Evolutionary conservation across 2,888 invertebrate genomes (phyloP).

Genomic region (Drosophila birchii): DNA sequence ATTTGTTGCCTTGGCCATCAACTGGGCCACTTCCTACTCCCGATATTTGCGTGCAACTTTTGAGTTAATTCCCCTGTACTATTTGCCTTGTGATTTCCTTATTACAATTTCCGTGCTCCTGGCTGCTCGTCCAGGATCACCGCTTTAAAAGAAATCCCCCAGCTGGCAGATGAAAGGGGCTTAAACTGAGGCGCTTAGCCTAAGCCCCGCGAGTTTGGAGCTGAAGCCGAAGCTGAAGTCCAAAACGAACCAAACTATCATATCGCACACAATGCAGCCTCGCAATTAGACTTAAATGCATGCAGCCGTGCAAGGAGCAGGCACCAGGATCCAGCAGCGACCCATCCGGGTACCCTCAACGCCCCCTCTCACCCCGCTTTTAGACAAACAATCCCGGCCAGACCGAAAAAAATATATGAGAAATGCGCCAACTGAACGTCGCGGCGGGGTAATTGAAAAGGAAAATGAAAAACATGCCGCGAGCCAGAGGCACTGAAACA

Average conservation of each 20-base stretch:
- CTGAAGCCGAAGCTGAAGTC: slow-evolving; percentile 23
- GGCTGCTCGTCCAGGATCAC: neutral
- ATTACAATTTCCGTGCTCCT: slow-evolving; percentile 30
- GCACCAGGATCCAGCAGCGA: slow-evolving; percentile 25
- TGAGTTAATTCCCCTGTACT: slow-evolving; percentile 47
- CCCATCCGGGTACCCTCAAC: slow-evolving; percentile 5
- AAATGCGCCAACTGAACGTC: slow-evolving; percentile 69
- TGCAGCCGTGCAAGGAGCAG: slow-evolving; percentile 50
- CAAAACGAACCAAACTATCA: slow-evolving; percentile 65
- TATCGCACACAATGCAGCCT: slow-evolving; percentile 59
- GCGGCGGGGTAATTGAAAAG: slow-evolving; percentile 69
- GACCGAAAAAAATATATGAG: slow-evolving; percentile 58
- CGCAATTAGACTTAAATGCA: slow-evolving; percentile 75
- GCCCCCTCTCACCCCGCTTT: slow-evolving; percentile 10
- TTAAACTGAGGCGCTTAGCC: slow-evolving; percentile 66
- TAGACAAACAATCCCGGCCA: slow-evolving; percentile 58
- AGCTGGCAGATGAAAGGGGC: slow-evolving; percentile 49
- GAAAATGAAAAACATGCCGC: slow-evolving; percentile 73
- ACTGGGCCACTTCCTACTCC: slow-evolving; percentile 28
- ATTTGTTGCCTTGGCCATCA: slow-evolving; percentile 11
- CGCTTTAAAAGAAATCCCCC: slow-evolving; percentile 28
- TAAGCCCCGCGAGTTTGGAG: slow-evolving; percentile 51
- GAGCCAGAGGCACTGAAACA: slow-evolving; percentile 52
- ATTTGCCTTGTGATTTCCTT: slow-evolving; percentile 46
- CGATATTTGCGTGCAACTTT: slow-evolving; percentile 49